Evolutionary conservation across 2,113 vertebrate species (phyloP), one percentile per base, ranked within the genome.

Genomic region (Canis aureus): DNA sequence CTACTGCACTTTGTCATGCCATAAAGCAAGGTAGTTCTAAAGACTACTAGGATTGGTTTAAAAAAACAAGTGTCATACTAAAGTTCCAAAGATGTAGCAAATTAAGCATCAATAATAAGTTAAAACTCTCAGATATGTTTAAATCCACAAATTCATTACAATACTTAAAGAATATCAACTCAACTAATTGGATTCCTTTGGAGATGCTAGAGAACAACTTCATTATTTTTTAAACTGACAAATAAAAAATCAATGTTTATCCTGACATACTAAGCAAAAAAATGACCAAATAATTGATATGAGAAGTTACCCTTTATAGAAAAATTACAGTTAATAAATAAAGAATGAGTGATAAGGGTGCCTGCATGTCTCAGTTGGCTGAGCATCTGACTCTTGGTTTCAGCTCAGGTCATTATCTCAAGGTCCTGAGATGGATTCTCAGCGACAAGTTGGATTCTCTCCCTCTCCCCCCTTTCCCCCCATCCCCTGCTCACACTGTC

Each of bases 111-210:
- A 78, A 69, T 83, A 79, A 83, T 78, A 53, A 89, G 51, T 84
- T 73, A 71, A 79, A 71, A 64, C 66, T 16, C 22, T 59, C 29
- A 82, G 27, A 84, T 69, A 84, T 49, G 16, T 92, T 89, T 79
- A 92, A 95, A 95, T 71, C n/a, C 32, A 55, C n/a, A 89, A 95
- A 27, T 64, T 89, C 59, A 82, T 51, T 67, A 23, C 35, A 27
- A 89, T 64, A 64, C 27, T 90, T 76, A 69, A 59, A 86, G 81
- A 83, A 25, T 57, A 69, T 53, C 51, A 67, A 64, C 49, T 73
- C 64, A 86, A 64, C 53, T 20, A 7, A 89, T 19, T 64, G 29
- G 67, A 74, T 20, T 17, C 7, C 53, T 92, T 49, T 83, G 10
- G 59, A 69, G 49, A 78, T 43, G 23, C 27, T 78, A 55, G 69